Conservation (phyloP, 2,113 vertebrate genomes). For the Aptenodytes forsteri region DNA sequence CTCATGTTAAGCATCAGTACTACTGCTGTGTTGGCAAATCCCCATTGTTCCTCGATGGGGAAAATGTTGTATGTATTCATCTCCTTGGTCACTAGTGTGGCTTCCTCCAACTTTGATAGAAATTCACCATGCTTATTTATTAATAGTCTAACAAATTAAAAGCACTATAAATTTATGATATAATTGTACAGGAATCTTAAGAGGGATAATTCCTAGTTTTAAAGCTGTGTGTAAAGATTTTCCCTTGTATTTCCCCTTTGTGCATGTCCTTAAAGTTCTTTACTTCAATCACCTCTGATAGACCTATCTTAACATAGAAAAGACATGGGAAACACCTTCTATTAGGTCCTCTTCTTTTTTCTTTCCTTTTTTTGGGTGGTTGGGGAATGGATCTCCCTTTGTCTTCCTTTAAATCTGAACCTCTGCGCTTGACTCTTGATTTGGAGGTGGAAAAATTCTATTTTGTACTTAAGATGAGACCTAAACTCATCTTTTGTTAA, state of each 20-base stretch:
- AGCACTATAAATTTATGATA: neutral
- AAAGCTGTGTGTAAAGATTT: neutral
- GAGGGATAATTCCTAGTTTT: neutral
- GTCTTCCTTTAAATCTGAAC: neutral
- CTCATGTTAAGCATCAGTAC: neutral
- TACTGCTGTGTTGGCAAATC: neutral
- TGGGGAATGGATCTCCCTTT: neutral
- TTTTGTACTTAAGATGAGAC: neutral
- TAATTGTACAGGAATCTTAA: neutral
- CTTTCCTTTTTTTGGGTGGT: accelerated
- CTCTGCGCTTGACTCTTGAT: neutral
- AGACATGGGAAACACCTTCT: neutral
- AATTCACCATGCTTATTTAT: neutral
- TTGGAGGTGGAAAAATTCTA: neutral
- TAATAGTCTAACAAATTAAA: neutral
- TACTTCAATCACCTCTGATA: neutral
- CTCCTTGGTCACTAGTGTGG: neutral
- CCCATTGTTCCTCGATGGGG: neutral
- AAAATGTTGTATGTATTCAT: neutral
- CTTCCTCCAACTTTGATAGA: neutral
- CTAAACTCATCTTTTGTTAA: neutral
- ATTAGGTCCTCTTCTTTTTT: neutral
- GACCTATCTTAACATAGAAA: accelerated
- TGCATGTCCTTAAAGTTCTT: neutral
- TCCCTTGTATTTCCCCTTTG: neutral